Evolutionary conservation across 2,888 invertebrate genomes (phyloP).

Genomic region (Xylota sylvarum): DNA sequence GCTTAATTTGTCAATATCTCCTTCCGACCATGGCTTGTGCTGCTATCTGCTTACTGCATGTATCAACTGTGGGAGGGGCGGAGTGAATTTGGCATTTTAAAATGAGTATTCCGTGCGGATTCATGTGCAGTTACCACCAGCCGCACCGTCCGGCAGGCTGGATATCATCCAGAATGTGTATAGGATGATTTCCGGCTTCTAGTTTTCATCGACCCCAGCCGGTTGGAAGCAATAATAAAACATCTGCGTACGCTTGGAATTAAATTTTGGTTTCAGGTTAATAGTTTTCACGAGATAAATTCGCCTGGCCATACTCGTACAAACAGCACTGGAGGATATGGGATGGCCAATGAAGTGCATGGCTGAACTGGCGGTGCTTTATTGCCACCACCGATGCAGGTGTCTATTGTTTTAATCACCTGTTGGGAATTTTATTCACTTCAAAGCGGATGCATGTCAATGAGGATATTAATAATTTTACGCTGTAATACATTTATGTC

Average conservation of each 20-base stretch:
- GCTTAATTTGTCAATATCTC: conserved; percentile 73
- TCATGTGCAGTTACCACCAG: conserved; percentile 24
- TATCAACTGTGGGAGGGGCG: neutral
- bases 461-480: conserved; percentile 13
- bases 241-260: conserved; percentile 51
- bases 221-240: conserved; percentile 26
- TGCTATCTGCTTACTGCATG: conserved; percentile 20
- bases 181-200: conserved; percentile 43
- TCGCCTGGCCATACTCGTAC: conserved; percentile 39
- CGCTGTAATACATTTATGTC: neutral
- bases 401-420: conserved; percentile 39
- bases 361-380: neutral
- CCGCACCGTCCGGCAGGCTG: conserved; percentile 24
- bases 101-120: conserved; percentile 33
- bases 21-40: conserved; percentile 46
- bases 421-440: conserved; percentile 29
- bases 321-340: conserved; percentile 32
- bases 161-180: conserved; percentile 19
- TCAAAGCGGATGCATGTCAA: conserved; percentile 2
- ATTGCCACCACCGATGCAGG: conserved; percentile 6
- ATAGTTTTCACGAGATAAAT: conserved; percentile 62
- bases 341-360: conserved; percentile 1
- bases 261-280: conserved; percentile 60
- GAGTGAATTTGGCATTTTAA: conserved; percentile 37
- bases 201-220: conserved; percentile 7